Percentiles rank a stretch among this genome's conserved stretches.
phyloP scores from a whole-genome alignment of 2,888 invertebrate genomes.

The Ethmia dodecea region DNA sequence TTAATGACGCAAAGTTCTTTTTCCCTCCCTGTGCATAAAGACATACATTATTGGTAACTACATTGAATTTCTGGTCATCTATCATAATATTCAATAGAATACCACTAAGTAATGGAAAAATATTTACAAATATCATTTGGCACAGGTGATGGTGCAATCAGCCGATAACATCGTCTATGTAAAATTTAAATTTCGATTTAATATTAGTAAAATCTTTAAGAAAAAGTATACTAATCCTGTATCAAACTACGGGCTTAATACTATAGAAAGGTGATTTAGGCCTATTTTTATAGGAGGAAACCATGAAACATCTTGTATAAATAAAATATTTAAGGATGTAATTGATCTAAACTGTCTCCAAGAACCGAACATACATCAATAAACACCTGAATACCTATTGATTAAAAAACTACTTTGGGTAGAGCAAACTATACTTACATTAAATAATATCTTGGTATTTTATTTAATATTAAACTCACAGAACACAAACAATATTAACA shows the following conservation, averaged over 20 bases:
- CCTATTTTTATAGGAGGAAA: constrained; percentile 45
- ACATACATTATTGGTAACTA: constrained; percentile 36
- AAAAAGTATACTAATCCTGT: constrained; percentile 56
- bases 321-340: not conserved
- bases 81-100: constrained; percentile 37
- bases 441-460: constrained; percentile 54
- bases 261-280: constrained; percentile 59
- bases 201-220: constrained; percentile 51
- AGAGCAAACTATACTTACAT: constrained; percentile 36
- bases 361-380: not conserved
- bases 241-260: constrained; percentile 68
- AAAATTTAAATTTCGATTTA: constrained; percentile 33
- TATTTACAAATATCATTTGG: constrained; percentile 67
- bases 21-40: too few relatives aligned
- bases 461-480: constrained; percentile 60
- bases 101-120: constrained; percentile 47
- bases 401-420: constrained; percentile 24
- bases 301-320: not conserved
- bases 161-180: constrained; percentile 44
- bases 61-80: constrained; percentile 28
- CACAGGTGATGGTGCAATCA: constrained; percentile 62
- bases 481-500: constrained; percentile 41
- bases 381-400: not conserved
- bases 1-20: too few relatives aligned
- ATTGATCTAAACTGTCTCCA: not conserved